phyloP scores from a whole-genome alignment of 2,888 invertebrate genomes.

The Rotaria sp. region DNA sequence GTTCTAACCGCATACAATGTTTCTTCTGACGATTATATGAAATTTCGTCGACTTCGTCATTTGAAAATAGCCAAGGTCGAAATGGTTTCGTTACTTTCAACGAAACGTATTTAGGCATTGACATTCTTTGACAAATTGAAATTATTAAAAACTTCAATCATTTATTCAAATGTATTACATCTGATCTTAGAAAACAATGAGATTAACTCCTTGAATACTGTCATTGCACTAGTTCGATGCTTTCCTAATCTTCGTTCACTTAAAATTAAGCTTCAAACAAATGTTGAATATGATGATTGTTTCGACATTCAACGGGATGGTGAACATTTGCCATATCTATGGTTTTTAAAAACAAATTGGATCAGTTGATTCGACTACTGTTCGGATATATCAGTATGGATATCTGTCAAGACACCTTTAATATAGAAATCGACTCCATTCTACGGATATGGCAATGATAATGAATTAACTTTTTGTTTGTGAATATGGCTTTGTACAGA shows the following conservation, averaged over 20 bases:
- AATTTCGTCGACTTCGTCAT: not conserved
- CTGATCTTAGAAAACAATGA: no score
- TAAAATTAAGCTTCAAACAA: not conserved
- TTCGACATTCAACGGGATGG: not conserved
- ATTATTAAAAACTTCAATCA: no score
- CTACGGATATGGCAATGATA: no score
- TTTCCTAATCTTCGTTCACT: not conserved
- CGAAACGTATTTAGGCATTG: no score
- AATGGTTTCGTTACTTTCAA: no score
- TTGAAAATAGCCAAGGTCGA: not conserved
- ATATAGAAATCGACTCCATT: not conserved
- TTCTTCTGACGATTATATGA: not conserved
- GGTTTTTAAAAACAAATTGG: not conserved
- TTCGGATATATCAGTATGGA: not conserved
- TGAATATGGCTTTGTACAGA: no score
- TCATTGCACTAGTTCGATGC: not conserved
- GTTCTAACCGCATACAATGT: not conserved
- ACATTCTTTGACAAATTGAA: no score
- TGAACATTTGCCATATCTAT: not conserved
- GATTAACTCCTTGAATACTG: no score
- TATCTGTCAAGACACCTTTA: not conserved
- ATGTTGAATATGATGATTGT: not conserved
- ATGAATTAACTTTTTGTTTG: constrained; percentile 42
- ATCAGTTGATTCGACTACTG: not conserved
- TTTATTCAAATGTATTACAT: no score